phyloP scores from a whole-genome alignment of 2,797 vertebrate genomes.

The Corythornis leucogaster region DNA sequence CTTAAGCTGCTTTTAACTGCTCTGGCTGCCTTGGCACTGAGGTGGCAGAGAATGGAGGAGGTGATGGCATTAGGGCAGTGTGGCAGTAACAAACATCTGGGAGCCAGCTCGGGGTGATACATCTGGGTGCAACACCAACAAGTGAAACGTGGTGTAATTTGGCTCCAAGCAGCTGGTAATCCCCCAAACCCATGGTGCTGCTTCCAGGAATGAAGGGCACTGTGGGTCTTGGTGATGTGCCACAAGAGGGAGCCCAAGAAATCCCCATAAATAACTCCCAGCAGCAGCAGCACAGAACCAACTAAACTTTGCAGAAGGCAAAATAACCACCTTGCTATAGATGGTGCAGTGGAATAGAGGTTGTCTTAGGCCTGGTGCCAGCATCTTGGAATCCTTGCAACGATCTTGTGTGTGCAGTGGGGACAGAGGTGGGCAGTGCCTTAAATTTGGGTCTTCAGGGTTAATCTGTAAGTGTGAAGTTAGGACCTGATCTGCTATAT shows the following conservation, averaged over 20 bases:
- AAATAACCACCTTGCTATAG: background rate
- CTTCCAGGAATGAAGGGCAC: background rate
- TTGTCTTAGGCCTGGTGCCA: background rate
- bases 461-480: background rate
- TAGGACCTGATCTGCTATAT: background rate
- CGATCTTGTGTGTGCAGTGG: background rate
- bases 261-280: background rate
- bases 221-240: background rate
- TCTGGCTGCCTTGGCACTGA: background rate
- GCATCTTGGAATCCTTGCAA: background rate
- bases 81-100: background rate
- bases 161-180: background rate
- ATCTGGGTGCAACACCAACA: background rate
- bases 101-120: background rate
- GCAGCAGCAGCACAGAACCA: rapidly evolving
- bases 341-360: background rate
- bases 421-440: background rate
- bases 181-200: rapidly evolving
- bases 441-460: background rate
- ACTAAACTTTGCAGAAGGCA: background rate
- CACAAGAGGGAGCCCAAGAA: constrained; percentile 59
- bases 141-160: background rate
- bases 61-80: background rate
- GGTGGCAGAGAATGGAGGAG: background rate
- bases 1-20: background rate